Conservation (phyloP, 2,888 invertebrate genomes). For the Calameuta idolon region DNA sequence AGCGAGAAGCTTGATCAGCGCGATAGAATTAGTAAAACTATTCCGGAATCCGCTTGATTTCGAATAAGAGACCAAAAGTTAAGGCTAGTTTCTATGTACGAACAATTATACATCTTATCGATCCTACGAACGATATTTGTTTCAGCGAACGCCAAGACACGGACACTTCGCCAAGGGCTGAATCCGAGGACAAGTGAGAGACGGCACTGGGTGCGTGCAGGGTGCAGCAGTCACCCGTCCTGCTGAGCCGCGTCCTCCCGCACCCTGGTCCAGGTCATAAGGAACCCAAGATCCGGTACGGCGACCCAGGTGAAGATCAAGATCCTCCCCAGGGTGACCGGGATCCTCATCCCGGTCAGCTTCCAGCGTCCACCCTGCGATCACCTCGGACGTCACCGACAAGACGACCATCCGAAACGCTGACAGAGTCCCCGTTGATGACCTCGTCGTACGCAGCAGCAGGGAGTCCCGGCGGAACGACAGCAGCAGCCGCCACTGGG, state of each 20-base stretch:
- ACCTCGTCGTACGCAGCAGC: neutral
- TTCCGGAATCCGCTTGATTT: too few species aligned
- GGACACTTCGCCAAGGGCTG: slow-evolving; percentile 52
- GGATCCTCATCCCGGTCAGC: neutral
- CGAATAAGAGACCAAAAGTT: too few species aligned
- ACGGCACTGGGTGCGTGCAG: slow-evolving; percentile 59
- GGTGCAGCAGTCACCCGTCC: slow-evolving; percentile 53
- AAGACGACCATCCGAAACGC: slow-evolving; percentile 19
- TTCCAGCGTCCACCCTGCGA: slow-evolving; percentile 10
- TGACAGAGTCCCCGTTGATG: neutral
- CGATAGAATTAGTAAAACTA: too few species aligned
- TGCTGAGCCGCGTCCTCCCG: slow-evolving; percentile 55
- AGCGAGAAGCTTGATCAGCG: too few species aligned
- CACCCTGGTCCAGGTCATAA: slow-evolving; percentile 43
- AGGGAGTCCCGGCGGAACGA: slow-evolving; percentile 11
- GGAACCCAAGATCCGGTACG: slow-evolving; percentile 25
- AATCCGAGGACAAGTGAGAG: slow-evolving; percentile 64
- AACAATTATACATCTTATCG: too few species aligned
- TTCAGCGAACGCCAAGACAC: slow-evolving; percentile 63
- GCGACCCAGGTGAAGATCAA: neutral
- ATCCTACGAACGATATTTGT: slow-evolving; percentile 32
- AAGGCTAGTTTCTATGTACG: too few species aligned
- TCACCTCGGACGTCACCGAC: slow-evolving; percentile 20
- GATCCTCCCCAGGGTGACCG: neutral
- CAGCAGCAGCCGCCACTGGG: neutral